Evolutionary conservation across 2,797 vertebrate genomes (phyloP), one percentile per base, ranked within the genome.

Genomic region (Hapalemur alaotrensis): DNA sequence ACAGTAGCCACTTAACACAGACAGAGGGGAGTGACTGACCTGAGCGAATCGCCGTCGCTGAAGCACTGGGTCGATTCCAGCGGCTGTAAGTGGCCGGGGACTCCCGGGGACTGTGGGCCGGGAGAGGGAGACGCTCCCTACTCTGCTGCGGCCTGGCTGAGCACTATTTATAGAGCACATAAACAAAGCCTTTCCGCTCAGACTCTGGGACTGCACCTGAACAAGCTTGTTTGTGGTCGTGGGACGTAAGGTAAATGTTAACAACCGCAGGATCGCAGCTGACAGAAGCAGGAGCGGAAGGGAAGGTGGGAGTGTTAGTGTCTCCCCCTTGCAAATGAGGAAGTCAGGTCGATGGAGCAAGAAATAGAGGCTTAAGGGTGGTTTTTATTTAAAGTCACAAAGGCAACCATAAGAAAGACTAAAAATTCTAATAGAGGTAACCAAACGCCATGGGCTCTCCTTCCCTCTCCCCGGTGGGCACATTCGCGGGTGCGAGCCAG

Each of bases 181-280:
- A 85, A 91, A 95, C 88, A 89, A 85, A 87, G 89, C 28, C 81
- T 94, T 94, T 61, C 59, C 2, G 57, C 70, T 72, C 59, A 65
- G 82, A 67, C 95, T 78, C 78, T 59, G 89, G 85, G 61, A 78
- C 78, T 38, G 79, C 92, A 92, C 95, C 80, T 89, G 88, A 92
- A 78, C 69, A 82, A 73, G 90, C 76, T 46, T 82, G 95, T 86
- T 70, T 92, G 96, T 72, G 93, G 93, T 89, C 67, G 84, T 48
- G 70, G 54, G 80, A 92, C 35, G 35, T 20, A 92, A 63, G 72
- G 93, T 89, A 89, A 81, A 95, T 82, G 85, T 83, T 86, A 95
- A 52, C 84, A 48, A 48, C 94, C 54, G 25, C 59, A 46, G 72
- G 50, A 65, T 6, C 18, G 46, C 69, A 41, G 92, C 85, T 54